phyloP scores from a whole-genome alignment of 1,140 invertebrate species.

The Diabrotica undecimpunctata region DNA sequence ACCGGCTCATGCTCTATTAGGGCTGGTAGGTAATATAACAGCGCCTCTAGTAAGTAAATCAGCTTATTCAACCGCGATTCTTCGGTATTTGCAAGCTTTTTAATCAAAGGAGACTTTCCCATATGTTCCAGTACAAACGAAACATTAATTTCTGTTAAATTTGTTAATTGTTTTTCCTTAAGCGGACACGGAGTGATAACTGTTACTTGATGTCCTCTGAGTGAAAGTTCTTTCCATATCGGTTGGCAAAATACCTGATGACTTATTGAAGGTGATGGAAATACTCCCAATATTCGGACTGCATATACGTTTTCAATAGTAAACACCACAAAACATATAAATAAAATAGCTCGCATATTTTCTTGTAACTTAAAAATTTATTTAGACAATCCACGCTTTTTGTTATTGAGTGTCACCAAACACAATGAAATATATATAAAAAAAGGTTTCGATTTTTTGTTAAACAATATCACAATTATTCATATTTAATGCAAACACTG shows the following conservation, averaged over 20 bases:
- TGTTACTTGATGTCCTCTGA: conserved; percentile 23
- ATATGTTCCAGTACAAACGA: not conserved
- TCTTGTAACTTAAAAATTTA: not conserved
- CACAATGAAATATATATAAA: not conserved
- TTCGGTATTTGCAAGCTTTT: not conserved
- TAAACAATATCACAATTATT: no score
- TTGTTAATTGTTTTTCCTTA: conserved; percentile 8
- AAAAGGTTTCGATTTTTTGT: no score
- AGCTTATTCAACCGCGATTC: not conserved
- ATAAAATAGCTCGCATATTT: not conserved
- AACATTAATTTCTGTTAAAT: conserved; percentile 22
- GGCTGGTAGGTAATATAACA: no score
- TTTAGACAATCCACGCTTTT: not conserved
- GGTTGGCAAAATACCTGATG: conserved; percentile 47
- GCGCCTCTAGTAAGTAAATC: no score
- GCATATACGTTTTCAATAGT: not conserved
- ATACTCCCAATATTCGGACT: not conserved
- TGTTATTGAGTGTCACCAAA: not conserved
- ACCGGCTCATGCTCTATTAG: not conserved
- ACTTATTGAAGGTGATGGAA: conserved; percentile 41
- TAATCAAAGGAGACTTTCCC: not conserved
- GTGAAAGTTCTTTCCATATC: conserved; percentile 36
- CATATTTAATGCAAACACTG: no score
- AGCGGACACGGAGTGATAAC: conserved; percentile 16
- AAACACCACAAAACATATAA: not conserved